These are phyloP conservation scores for Drosophila bipectinata DNA, from an alignment of 1,140 invertebrate species.

Conservation along the genomic window DNA sequence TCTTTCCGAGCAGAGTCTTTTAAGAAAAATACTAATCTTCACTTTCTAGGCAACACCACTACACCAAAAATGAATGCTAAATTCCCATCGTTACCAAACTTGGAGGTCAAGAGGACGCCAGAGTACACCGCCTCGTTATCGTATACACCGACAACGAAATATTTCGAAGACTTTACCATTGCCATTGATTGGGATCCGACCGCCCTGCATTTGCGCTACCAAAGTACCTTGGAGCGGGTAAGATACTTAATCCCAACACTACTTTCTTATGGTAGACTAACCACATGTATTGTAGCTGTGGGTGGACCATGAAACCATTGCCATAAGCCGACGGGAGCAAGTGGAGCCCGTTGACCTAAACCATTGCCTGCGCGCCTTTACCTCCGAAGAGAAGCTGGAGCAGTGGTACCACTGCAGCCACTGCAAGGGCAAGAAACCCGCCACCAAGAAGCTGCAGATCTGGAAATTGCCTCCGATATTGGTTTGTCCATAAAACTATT, in stretches of 20 bases:
- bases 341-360: conserved; percentile 92
- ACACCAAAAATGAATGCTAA: conserved; percentile 71
- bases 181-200: conserved; percentile 92
- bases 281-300: conserved; percentile 85
- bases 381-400: conserved; percentile 92
- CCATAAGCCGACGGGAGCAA: conserved; percentile 87
- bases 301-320: conserved; percentile 90
- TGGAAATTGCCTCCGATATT: conserved; percentile 94
- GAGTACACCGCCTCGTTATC: conserved; percentile 67
- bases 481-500: no score
- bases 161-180: conserved; percentile 79
- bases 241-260: conserved; percentile 6
- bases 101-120: conserved; percentile 66
- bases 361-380: conserved; percentile 93
- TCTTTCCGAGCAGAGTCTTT: neutral
- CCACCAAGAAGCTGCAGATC: conserved; percentile 94
- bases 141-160: conserved; percentile 67
- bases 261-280: neutral
- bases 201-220: conserved; percentile 94
- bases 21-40: neutral
- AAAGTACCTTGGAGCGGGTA: conserved; percentile 91
- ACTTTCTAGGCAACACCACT: conserved; percentile 57
- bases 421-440: conserved; percentile 92
- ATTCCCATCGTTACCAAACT: conserved; percentile 75
- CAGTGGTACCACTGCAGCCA: conserved; percentile 93